Conservation (phyloP, 92 coral and sea anemone genomes). For the Blastomussa wellsi region DNA sequence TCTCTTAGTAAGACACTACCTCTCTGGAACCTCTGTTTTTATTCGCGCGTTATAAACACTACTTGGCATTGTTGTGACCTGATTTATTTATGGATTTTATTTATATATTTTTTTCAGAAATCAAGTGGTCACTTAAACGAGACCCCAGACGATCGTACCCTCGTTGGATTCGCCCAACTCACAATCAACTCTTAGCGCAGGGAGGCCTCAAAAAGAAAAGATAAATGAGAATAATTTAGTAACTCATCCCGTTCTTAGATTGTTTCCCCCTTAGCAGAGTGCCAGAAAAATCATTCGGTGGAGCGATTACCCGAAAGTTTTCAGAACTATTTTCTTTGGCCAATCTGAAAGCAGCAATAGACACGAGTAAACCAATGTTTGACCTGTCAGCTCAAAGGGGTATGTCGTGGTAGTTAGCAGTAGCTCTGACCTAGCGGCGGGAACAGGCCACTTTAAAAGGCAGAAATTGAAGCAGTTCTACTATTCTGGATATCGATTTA, state of each 20-base stretch:
- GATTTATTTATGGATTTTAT: background rate
- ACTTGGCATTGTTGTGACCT: background rate
- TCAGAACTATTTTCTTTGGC: background rate
- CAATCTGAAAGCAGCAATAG: background rate
- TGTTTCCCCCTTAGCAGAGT: background rate
- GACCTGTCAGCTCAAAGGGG: too few species aligned
- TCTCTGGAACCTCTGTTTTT: too few species aligned
- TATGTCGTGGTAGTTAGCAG: too few species aligned
- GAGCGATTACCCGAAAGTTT: background rate
- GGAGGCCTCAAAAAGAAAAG: background rate
- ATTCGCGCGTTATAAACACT: too few species aligned
- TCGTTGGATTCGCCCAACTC: constrained; percentile 86
- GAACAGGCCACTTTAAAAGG: too few species aligned
- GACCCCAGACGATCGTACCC: constrained; percentile 70
- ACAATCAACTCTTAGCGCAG: constrained; percentile 67
- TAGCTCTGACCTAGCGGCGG: too few species aligned
- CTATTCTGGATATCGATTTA: too few species aligned
- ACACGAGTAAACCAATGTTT: too few species aligned
- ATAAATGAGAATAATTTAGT: background rate
- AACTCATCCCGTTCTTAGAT: background rate
- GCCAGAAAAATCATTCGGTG: background rate
- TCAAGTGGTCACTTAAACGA: constrained; percentile 61
- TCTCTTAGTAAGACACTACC: too few species aligned
- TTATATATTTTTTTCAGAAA: constrained; percentile 43
- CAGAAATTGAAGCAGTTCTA: too few species aligned